phyloP scores from a whole-genome alignment of 2,888 invertebrate species.

The Anticlea derivata region DNA sequence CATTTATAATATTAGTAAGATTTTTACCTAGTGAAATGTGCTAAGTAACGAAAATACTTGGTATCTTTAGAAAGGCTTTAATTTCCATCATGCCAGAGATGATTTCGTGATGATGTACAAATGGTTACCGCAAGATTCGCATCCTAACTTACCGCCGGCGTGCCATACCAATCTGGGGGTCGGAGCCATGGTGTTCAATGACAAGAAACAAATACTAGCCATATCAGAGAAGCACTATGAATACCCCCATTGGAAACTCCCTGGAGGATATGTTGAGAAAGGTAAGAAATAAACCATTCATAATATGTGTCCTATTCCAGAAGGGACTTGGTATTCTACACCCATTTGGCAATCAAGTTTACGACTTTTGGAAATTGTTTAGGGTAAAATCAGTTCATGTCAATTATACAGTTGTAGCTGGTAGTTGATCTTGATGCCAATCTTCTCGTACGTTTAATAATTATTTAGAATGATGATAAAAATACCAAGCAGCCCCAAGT shows the following conservation, averaged over 20 bases:
- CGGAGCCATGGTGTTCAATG: conserved; percentile 93
- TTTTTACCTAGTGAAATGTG: neutral
- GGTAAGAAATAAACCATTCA: conserved; percentile 79
- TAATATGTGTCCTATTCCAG: no score
- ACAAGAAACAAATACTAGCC: conserved; percentile 89
- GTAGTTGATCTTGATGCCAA: no score
- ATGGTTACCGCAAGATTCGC: conserved; percentile 88
- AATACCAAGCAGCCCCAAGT: no score
- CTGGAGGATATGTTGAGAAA: conserved; percentile 95
- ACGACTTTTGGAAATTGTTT: no score
- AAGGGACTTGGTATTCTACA: no score
- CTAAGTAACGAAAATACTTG: conserved; percentile 42
- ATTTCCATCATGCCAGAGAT: conserved; percentile 94
- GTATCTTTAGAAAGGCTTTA: conserved; percentile 89
- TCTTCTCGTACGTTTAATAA: no score
- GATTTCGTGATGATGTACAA: conserved; percentile 91
- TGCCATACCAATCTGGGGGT: conserved; percentile 92
- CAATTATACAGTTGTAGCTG: no score
- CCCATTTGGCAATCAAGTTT: no score
- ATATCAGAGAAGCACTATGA: conserved; percentile 89
- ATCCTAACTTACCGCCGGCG: conserved; percentile 88
- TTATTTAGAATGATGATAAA: no score
- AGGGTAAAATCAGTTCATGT: no score
- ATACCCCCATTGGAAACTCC: conserved; percentile 92
- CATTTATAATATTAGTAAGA: no score